Percentiles rank a stretch among this genome's conserved stretches.
phyloP scores from a whole-genome alignment of 2,888 invertebrate genomes.

The Muscina levida region DNA sequence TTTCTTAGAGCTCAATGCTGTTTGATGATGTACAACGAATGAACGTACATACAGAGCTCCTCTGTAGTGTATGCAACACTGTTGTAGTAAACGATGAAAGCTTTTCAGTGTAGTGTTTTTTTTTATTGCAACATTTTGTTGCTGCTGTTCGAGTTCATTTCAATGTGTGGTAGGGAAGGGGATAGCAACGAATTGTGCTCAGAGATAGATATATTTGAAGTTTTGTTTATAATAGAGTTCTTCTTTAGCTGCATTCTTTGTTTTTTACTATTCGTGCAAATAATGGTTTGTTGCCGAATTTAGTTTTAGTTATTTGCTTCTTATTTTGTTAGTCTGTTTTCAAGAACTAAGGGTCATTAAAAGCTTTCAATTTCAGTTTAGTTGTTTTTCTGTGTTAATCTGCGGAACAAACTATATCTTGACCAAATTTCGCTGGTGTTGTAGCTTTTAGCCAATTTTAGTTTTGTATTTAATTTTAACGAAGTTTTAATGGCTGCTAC shows the following conservation, averaged over 20 bases:
- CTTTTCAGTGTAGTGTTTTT: constrained; percentile 73
- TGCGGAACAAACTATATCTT: constrained; percentile 45
- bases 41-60: background rate
- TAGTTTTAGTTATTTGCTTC: constrained; percentile 25
- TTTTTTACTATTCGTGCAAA: constrained; percentile 36
- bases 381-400: background rate
- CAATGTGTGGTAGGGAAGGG: too few relatives aligned
- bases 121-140: constrained; percentile 23
- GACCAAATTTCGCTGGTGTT: constrained; percentile 62
- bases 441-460: constrained; percentile 56
- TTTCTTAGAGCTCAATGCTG: constrained; percentile 71
- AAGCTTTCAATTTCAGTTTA: constrained; percentile 55
- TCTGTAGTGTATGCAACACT: too few relatives aligned
- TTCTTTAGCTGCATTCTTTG: constrained; percentile 22
- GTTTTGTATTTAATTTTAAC: constrained; percentile 45
- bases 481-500: constrained; percentile 46
- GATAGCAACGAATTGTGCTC: background rate
- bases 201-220: constrained; percentile 10
- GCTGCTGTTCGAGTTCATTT: constrained; percentile 34
- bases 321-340: constrained; percentile 9
- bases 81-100: constrained; percentile 71
- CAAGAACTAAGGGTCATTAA: constrained; percentile 35
- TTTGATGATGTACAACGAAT: constrained; percentile 59
- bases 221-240: constrained; percentile 28
- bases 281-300: constrained; percentile 51